Percentiles rank a stretch among this genome's conserved stretches.
Conservation (phyloP, 2,888 invertebrate genomes). For the Pyrrhosoma nymphula region DNA sequence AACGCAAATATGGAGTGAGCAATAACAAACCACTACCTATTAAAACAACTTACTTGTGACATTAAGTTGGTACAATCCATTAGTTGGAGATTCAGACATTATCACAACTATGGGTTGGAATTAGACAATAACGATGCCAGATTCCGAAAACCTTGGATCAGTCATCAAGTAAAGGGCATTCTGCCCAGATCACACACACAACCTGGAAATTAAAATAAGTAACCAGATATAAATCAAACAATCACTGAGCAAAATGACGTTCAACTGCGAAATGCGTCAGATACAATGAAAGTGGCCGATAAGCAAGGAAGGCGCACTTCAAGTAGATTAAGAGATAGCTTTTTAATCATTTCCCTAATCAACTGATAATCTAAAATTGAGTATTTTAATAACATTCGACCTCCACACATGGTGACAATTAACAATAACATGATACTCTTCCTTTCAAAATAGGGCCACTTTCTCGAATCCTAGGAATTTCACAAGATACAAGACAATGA, state of each 20-base stretch:
- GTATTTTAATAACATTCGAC: not conserved
- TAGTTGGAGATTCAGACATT: conserved; percentile 76
- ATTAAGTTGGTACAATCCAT: conserved; percentile 84
- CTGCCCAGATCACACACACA: not conserved
- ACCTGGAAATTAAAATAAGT: not conserved
- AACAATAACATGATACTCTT: not conserved
- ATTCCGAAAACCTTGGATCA: conserved; percentile 46
- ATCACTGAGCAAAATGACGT: not conserved
- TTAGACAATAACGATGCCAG: conserved; percentile 18
- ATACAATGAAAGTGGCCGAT: not conserved
- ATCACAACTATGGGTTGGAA: conserved; percentile 67
- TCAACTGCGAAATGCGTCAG: not conserved
- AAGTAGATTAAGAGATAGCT: not conserved
- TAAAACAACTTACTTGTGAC: conserved; percentile 82
- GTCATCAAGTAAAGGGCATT: conserved; percentile 45
- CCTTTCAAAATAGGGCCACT: not conserved
- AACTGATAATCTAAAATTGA: not conserved
- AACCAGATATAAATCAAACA: not conserved
- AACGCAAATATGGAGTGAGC: too few relatives aligned
- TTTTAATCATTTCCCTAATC: not conserved
- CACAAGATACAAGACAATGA: conserved; percentile 36
- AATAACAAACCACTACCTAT: too few relatives aligned
- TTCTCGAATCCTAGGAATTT: conserved; percentile 30
- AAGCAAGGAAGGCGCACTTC: not conserved
- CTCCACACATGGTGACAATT: not conserved